Conservation (phyloP, 2,113 vertebrate genomes). For the Butorides virescens region DNA sequence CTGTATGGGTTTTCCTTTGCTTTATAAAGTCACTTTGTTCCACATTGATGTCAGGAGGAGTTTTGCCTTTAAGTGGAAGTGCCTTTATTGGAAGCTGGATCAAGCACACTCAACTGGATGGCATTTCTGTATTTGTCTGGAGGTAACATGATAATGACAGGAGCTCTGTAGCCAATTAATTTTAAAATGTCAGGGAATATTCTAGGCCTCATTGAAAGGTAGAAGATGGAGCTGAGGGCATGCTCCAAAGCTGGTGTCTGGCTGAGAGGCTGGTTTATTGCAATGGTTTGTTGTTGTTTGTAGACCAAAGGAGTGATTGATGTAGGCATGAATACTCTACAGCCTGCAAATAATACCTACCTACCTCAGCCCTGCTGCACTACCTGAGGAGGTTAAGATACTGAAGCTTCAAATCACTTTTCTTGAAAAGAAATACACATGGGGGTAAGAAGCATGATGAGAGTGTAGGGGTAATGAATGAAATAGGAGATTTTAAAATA, state of each 20-base stretch:
- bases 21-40: not conserved
- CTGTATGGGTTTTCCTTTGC: not conserved
- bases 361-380: not conserved
- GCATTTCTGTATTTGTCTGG: conserved; percentile 20
- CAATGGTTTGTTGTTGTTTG: not conserved
- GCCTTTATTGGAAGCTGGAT: not conserved
- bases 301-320: not conserved
- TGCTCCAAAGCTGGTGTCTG: not conserved
- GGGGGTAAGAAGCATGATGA: not conserved
- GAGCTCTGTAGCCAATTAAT: not conserved
- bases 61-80: conserved; percentile 1
- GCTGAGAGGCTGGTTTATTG: not conserved
- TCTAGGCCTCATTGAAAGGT: not conserved
- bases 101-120: not conserved
- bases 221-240: not conserved
- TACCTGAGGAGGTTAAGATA: not conserved
- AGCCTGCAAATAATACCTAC: not conserved
- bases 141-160: not conserved
- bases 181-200: not conserved
- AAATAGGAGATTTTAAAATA: not conserved
- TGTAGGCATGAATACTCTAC: not conserved
- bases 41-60: not conserved
- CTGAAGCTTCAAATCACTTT: not conserved
- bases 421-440: not conserved
- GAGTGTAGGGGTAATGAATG: not conserved